These are phyloP conservation scores for Sebastiscus tertius DNA, from an alignment of 2,797 vertebrate genomes.

Conservation along the genomic window DNA sequence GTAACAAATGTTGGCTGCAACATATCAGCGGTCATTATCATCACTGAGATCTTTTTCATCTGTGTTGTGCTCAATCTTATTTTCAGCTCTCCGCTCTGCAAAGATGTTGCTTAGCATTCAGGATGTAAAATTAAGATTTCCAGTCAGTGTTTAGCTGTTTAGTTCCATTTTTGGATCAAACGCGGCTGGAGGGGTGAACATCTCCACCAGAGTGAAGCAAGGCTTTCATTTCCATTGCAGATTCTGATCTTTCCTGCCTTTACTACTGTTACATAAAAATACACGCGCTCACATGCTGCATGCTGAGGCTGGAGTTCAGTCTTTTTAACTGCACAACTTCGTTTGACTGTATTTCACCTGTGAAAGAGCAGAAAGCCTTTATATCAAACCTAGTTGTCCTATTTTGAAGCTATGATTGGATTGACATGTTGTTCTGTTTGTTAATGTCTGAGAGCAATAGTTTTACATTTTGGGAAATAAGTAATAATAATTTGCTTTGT, in stretches of 20 bases:
- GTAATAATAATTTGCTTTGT: not conserved
- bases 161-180: slow-evolving; percentile 72
- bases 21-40: slow-evolving; percentile 13
- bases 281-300: slow-evolving; percentile 32
- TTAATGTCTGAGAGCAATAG: not conserved
- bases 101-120: slow-evolving; percentile 44
- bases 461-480: not conserved
- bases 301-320: slow-evolving; percentile 23
- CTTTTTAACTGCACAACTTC: not conserved
- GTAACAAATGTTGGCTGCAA: not conserved
- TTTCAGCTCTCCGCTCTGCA: not conserved
- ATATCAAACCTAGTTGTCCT: not conserved
- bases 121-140: slow-evolving; percentile 46
- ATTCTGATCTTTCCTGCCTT: slow-evolving; percentile 61
- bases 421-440: not conserved
- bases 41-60: not conserved
- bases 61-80: not conserved
- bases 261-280: slow-evolving; percentile 65
- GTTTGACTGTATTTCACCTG: not conserved
- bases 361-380: not conserved
- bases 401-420: not conserved
- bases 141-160: slow-evolving; percentile 27
- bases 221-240: slow-evolving; percentile 68
- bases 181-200: slow-evolving; percentile 50
- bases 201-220: slow-evolving; percentile 37